Evolutionary conservation across 2,113 vertebrate species (phyloP).

Genomic region (Psittacula cyanocephala): DNA sequence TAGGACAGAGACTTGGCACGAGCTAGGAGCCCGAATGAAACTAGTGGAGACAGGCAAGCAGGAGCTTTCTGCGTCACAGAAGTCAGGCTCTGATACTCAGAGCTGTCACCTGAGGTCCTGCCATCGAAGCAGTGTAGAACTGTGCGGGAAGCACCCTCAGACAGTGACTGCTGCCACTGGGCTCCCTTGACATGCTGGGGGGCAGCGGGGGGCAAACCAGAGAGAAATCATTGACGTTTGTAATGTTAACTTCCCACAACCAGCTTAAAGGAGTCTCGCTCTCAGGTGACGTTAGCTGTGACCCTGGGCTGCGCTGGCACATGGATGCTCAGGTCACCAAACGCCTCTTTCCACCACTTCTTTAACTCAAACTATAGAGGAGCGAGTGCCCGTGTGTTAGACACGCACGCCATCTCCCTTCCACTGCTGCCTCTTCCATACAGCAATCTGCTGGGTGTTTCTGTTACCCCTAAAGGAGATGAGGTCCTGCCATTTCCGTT

Average conservation of each 20-base stretch:
- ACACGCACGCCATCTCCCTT: neutral
- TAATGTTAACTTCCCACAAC: neutral
- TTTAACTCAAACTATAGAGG: neutral
- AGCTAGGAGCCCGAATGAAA: neutral
- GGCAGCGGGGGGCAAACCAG: fast-evolving
- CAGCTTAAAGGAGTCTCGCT: neutral
- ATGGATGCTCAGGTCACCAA: neutral
- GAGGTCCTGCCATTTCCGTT: neutral
- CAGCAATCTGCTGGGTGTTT: neutral
- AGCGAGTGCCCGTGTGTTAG: neutral
- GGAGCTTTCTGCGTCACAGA: neutral
- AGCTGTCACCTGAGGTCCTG: neutral
- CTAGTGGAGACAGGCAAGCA: neutral
- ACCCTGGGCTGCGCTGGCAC: neutral
- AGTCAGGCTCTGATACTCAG: neutral
- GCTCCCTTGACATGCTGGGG: neutral
- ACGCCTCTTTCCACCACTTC: neutral
- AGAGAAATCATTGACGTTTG: neutral
- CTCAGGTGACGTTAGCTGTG: neutral
- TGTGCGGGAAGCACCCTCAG: neutral
- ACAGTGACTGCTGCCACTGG: neutral
- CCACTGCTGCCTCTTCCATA: neutral
- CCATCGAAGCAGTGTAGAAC: neutral
- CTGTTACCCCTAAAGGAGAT: neutral
- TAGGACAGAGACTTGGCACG: neutral